Evolutionary conservation across 2,797 vertebrate species (phyloP), one percentile per base, ranked within the genome.

Genomic region (Fratercula arctica): DNA sequence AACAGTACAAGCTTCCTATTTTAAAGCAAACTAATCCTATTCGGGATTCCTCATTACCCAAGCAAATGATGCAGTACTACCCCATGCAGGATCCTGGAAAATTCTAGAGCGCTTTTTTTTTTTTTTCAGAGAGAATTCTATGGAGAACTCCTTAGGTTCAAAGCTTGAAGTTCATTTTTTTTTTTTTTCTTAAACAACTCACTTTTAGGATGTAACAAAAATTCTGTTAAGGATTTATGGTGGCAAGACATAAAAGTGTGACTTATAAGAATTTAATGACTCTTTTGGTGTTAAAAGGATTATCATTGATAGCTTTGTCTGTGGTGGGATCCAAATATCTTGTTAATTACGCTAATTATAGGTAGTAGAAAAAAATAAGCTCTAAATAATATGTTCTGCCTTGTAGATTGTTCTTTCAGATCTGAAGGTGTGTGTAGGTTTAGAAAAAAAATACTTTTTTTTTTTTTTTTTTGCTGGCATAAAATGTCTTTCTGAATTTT

Each of bases 301-400:
- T 85, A 43, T 53, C 19, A 26, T 39, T 76, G 63, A 59, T 88
- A 86, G 46, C 59, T 85, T 83, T 90, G 50, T 79, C 39, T 81
- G 50, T 69, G 31, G 41, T 46, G 31, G 48, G 33, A 73, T 89
- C 53, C n/a, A 70, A 80, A 83, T 85, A 28, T 45, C 33, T 91
- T 8, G 1, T 79, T 95, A 95, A 85, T 95, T 75, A 48, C n/a
- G 10, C 33, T 87, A 89, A 77, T 85, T 87, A 28, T 75, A 89
- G 29, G 35, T 35, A 56, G 48, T 35, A 67, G n/a, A 21, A 90
- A 43, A 86, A 84, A 86, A 33, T 39, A 84, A 56, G 24, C 53
- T 88, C 9, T 26, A 82, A 74, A 64, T 78, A 64, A n/a, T 37
- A 17, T 33, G 14, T 54, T 93, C 68, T 77, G 50, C 23, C 16